phyloP scores from a whole-genome alignment of 1,140 invertebrate genomes.

The Glossosoma conforme region DNA sequence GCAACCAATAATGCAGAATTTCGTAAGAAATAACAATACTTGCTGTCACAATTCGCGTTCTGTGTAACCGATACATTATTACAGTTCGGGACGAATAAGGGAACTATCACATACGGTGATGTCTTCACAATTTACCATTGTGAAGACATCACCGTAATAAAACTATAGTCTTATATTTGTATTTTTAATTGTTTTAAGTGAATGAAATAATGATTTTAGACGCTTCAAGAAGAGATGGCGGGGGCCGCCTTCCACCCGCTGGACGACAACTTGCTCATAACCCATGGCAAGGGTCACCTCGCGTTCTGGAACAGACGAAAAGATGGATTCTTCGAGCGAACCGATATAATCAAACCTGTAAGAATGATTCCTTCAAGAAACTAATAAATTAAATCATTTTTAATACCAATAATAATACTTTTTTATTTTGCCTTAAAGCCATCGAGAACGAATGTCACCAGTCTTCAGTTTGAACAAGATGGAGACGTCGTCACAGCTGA shows the following conservation, averaged over 20 bases:
- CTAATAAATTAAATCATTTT: not conserved
- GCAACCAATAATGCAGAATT: too few relatives aligned
- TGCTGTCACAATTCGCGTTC: too few relatives aligned
- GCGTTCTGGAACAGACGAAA: conserved; percentile 89
- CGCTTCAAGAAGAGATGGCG: conserved; percentile 81
- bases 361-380: conserved; percentile 27
- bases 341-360: conserved; percentile 80
- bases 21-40: too few relatives aligned
- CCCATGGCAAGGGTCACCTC: conserved; percentile 87
- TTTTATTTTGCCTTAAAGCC: conserved; percentile 51
- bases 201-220: conserved; percentile 60
- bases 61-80: too few relatives aligned
- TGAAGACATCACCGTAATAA: too few relatives aligned
- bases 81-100: too few relatives aligned
- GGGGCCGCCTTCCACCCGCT: conserved; percentile 89
- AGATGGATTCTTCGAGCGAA: conserved; percentile 83
- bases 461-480: conserved; percentile 87
- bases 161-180: too few relatives aligned
- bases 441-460: conserved; percentile 73
- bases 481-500: conserved; percentile 93
- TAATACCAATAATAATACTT: not conserved
- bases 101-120: too few relatives aligned
- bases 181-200: too few relatives aligned
- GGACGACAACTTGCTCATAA: conserved; percentile 89
- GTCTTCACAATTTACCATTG: too few relatives aligned